A percentile compares a stretch with the other conserved stretches of the same genome.
phyloP scores from a whole-genome alignment of 2,888 invertebrate species.

The Cybosia mesomella region DNA sequence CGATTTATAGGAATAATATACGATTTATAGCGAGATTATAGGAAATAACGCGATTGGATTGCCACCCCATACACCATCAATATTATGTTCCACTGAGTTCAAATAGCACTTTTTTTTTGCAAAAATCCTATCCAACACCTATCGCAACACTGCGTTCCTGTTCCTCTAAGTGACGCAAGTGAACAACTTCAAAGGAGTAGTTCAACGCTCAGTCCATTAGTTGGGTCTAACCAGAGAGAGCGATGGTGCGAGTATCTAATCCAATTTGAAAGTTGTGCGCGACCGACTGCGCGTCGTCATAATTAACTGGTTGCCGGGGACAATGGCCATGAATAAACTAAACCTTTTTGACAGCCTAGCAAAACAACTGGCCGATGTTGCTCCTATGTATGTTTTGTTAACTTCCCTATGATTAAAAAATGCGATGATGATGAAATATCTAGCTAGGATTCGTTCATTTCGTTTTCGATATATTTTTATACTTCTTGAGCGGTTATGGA shows the following conservation, averaged over 20 bases:
- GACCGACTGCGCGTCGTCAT: constrained; percentile 63
- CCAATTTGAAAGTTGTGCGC: constrained; percentile 76
- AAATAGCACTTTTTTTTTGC: background rate
- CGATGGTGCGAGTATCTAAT: constrained; percentile 70
- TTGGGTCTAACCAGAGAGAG: constrained; percentile 55
- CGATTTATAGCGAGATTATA: too few relatives aligned
- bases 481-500: too few relatives aligned
- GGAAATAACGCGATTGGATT: too few relatives aligned
- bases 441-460: background rate
- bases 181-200: constrained; percentile 35
- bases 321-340: constrained; percentile 73
- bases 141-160: constrained; percentile 3
- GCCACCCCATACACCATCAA: too few relatives aligned
- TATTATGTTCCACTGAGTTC: background rate
- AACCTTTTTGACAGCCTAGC: constrained; percentile 55
- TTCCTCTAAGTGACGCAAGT: constrained; percentile 24
- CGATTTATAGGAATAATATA: too few relatives aligned
- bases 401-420: constrained; percentile 13
- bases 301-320: constrained; percentile 73
- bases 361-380: constrained; percentile 37
- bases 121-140: background rate
- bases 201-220: constrained; percentile 45
- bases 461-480: background rate
- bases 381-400: constrained; percentile 17
- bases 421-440: background rate